Conservation (phyloP, 2,113 vertebrate species). For the Glaucidium brasilianum region DNA sequence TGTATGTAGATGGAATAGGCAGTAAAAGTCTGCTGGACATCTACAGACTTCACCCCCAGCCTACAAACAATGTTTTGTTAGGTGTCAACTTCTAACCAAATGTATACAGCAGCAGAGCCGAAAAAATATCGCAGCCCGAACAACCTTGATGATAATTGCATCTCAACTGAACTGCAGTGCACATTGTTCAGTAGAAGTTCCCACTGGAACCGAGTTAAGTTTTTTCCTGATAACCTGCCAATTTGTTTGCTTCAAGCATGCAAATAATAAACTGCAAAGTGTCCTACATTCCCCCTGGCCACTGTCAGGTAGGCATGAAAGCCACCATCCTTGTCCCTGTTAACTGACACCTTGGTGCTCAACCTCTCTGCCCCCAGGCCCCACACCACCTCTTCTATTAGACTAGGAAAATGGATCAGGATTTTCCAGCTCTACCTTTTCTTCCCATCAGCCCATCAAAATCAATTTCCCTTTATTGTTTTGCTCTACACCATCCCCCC, state of each 20-base stretch:
- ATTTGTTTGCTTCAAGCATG: neutral
- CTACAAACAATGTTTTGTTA: neutral
- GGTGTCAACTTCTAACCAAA: neutral
- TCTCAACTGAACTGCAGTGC: neutral
- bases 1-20: neutral
- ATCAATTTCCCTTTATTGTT: neutral
- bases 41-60: neutral
- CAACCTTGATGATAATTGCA: neutral
- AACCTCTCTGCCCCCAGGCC: neutral
- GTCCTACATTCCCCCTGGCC: neutral
- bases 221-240: neutral
- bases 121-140: neutral
- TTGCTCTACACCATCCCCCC: neutral
- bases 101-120: neutral
- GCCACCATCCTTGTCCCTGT: fast-evolving
- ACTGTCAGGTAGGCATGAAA: neutral
- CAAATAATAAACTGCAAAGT: neutral
- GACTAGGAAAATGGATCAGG: neutral
- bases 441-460: neutral
- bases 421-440: neutral
- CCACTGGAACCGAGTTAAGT: neutral
- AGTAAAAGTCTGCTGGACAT: neutral
- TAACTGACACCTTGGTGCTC: neutral
- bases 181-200: neutral
- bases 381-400: neutral